Percentiles rank a stretch among this genome's conserved stretches.
These are phyloP conservation scores for Pinna nobilis DNA, from an alignment of 1,140 invertebrate species.

Conservation along the genomic window DNA sequence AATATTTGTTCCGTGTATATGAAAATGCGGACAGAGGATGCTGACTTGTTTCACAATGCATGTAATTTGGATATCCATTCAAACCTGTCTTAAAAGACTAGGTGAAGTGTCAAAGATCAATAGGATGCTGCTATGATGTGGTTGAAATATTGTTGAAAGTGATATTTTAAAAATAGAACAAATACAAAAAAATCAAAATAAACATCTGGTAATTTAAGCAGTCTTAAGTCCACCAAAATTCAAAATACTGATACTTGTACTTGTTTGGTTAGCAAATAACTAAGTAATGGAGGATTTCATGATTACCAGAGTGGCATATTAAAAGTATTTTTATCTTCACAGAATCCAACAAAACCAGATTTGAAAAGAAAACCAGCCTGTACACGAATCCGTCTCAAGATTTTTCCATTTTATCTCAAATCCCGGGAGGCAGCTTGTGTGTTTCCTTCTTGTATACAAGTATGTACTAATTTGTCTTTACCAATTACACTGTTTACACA, in stretches of 20 bases:
- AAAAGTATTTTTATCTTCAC: neutral
- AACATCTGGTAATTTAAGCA: neutral
- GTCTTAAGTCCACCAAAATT: neutral
- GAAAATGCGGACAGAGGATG: too few species aligned
- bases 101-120: too few species aligned
- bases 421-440: conserved; percentile 86
- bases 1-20: too few species aligned
- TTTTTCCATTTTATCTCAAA: conserved; percentile 88
- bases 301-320: neutral
- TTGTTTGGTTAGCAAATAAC: neutral
- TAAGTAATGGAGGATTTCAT: neutral
- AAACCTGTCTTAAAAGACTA: too few species aligned
- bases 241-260: neutral
- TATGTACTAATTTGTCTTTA: conserved; percentile 65
- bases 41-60: too few species aligned
- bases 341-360: conserved; percentile 77
- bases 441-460: conserved; percentile 87
- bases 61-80: too few species aligned
- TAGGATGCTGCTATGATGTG: too few species aligned
- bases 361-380: conserved; percentile 82
- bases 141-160: too few species aligned
- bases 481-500: neutral
- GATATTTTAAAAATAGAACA: too few species aligned
- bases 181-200: too few species aligned
- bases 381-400: conserved; percentile 87